A percentile compares a stretch with the other conserved stretches of the same genome.
Conservation (phyloP, 2,888 invertebrate genomes). For the Dasypolia templi region DNA sequence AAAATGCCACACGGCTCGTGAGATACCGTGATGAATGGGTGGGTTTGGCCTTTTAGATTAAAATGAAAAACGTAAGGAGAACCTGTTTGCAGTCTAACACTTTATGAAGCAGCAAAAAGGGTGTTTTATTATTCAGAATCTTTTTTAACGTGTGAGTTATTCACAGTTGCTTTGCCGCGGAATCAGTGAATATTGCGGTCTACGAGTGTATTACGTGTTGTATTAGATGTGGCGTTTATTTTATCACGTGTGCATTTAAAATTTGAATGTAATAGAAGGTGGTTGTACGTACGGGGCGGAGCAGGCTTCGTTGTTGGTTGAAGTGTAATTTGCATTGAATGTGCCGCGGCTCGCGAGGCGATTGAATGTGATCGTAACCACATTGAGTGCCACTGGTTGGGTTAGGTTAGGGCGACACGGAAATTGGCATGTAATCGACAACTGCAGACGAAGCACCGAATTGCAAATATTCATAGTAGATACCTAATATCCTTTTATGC, state of each 20-base stretch:
- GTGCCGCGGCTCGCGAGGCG: constrained; percentile 56
- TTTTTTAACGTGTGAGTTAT: constrained; percentile 55
- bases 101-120: constrained; percentile 67
- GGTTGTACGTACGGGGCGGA: constrained; percentile 52
- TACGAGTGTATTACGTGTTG: constrained; percentile 11
- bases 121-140: constrained; percentile 63
- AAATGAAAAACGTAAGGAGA: constrained; percentile 66
- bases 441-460: no score
- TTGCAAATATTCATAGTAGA: no score
- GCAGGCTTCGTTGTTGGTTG: constrained; percentile 53
- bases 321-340: constrained; percentile 76
- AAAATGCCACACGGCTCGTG: constrained; percentile 65
- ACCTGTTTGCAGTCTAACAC: constrained; percentile 64
- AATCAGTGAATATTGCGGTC: constrained; percentile 20
- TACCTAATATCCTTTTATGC: background rate
- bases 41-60: constrained; percentile 69
- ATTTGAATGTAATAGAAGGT: constrained; percentile 56
- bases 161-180: constrained; percentile 35
- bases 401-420: constrained; percentile 32
- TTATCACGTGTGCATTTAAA: constrained; percentile 36
- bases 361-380: constrained; percentile 56
- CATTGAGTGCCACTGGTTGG: constrained; percentile 14
- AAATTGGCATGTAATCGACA: constrained; percentile 31
- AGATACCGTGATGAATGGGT: constrained; percentile 70
- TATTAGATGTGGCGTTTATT: constrained; percentile 50